A percentile compares a stretch with the other conserved stretches of the same genome.
phyloP scores from a whole-genome alignment of 1,140 invertebrate species.

The Archegozetes longisetosus region DNA sequence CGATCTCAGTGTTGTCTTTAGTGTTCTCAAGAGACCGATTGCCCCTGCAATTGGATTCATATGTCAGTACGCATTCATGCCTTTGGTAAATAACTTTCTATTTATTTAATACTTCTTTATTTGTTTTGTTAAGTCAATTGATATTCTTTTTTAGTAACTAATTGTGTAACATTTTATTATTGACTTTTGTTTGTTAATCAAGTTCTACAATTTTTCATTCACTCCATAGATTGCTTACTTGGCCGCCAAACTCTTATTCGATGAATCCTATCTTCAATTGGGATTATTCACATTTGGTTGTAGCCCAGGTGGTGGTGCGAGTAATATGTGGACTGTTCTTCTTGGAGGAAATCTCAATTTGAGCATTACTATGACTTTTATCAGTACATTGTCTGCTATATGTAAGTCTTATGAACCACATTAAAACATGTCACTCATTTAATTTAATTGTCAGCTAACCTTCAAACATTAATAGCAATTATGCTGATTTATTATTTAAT shows the following conservation, averaged over 20 bases:
- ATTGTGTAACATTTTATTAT: too few relatives aligned
- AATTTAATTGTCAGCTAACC: too few relatives aligned
- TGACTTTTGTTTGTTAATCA: too few relatives aligned
- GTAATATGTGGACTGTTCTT: constrained; percentile 86
- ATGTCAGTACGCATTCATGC: constrained; percentile 76
- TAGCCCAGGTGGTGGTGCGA: constrained; percentile 76
- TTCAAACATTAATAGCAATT: too few relatives aligned
- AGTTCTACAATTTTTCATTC: background rate
- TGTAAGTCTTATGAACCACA: constrained; percentile 35
- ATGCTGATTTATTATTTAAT: too few relatives aligned
- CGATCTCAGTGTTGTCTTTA: constrained; percentile 51
- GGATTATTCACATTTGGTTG: constrained; percentile 84
- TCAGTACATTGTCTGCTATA: constrained; percentile 67
- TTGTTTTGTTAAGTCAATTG: constrained; percentile 6
- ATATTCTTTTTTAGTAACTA: too few relatives aligned
- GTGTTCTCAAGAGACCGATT: constrained; percentile 53
- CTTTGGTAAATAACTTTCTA: constrained; percentile 44
- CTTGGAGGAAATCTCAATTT: constrained; percentile 71
- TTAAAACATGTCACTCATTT: too few relatives aligned
- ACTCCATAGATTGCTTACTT: constrained; percentile 19
- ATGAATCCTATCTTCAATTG: constrained; percentile 49
- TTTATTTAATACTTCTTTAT: constrained; percentile 37
- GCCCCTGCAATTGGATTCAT: constrained; percentile 64
- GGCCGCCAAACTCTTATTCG: constrained; percentile 32
- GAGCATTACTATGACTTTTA: constrained; percentile 79